Percentiles rank a stretch among this genome's conserved stretches.
Evolutionary conservation across 2,797 vertebrate genomes (phyloP).

Genomic region (Dromococcyx pavoninus): DNA sequence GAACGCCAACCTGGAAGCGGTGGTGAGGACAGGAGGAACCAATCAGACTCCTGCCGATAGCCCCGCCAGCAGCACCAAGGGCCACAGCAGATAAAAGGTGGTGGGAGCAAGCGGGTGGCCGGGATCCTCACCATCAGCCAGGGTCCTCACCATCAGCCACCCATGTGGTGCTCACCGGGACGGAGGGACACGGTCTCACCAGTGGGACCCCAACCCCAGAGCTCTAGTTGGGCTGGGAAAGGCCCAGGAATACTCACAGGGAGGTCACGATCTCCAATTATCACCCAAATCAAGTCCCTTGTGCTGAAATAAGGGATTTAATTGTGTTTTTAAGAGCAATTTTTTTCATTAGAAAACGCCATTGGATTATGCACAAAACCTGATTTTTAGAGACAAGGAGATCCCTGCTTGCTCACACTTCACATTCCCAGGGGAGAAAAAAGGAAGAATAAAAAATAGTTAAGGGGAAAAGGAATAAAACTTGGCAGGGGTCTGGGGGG

Average conservation of each 20-base stretch:
- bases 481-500: no score
- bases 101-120: neutral
- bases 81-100: neutral
- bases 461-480: neutral
- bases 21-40: slow-evolving; percentile 21
- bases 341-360: neutral
- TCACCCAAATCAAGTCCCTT: rapidly evolving
- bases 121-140: neutral
- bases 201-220: neutral
- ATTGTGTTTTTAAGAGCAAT: neutral
- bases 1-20: slow-evolving; percentile 37
- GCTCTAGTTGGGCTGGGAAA: no score
- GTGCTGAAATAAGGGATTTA: rapidly evolving
- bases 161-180: neutral
- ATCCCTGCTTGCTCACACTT: neutral
- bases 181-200: neutral
- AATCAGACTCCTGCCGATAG: slow-evolving; percentile 44
- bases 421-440: neutral
- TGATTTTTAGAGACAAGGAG: neutral
- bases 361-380: rapidly evolving
- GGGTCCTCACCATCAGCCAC: neutral
- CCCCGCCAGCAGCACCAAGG: neutral
- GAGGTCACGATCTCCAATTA: neutral
- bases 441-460: neutral
- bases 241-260: no score